Conservation (phyloP, 2,888 invertebrate species). For the Tetanocera ferruginea region DNA sequence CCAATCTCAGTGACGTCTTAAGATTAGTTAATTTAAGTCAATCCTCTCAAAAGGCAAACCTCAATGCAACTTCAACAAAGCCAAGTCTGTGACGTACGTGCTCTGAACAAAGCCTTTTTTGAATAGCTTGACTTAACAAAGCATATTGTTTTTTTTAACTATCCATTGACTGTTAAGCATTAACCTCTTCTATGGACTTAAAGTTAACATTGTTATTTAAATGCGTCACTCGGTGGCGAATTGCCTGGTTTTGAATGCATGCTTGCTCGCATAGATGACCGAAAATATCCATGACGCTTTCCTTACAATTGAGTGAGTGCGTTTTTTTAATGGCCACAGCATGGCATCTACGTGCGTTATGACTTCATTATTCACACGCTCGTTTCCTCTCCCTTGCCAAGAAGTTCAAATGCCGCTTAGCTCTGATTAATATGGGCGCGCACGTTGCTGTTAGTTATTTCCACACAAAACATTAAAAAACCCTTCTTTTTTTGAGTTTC, state of each 20-base stretch:
- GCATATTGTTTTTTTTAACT: neutral
- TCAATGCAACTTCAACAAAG: neutral
- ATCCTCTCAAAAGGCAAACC: neutral
- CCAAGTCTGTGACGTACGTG: slow-evolving; percentile 10
- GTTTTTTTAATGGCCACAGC: neutral
- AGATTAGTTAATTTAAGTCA: neutral
- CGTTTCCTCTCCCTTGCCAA: neutral
- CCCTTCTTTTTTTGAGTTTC: neutral
- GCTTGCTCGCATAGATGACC: neutral
- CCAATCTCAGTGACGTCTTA: neutral
- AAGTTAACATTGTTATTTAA: neutral
- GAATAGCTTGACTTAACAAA: neutral
- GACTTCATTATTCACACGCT: slow-evolving; percentile 27
- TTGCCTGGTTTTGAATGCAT: neutral
- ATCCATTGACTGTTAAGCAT: neutral
- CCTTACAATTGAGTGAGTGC: neutral
- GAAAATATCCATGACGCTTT: neutral
- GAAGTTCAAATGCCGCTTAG: neutral
- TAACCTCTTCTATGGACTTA: neutral
- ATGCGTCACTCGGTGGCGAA: slow-evolving; percentile 25
- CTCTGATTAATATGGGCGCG: slow-evolving; percentile 21
- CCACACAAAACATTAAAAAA: too few relatives aligned
- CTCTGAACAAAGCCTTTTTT: neutral
- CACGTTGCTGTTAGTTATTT: neutral
- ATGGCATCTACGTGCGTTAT: slow-evolving; percentile 4